phyloP scores from a whole-genome alignment of 2,888 invertebrate genomes.

The Ectemnius continuus region DNA sequence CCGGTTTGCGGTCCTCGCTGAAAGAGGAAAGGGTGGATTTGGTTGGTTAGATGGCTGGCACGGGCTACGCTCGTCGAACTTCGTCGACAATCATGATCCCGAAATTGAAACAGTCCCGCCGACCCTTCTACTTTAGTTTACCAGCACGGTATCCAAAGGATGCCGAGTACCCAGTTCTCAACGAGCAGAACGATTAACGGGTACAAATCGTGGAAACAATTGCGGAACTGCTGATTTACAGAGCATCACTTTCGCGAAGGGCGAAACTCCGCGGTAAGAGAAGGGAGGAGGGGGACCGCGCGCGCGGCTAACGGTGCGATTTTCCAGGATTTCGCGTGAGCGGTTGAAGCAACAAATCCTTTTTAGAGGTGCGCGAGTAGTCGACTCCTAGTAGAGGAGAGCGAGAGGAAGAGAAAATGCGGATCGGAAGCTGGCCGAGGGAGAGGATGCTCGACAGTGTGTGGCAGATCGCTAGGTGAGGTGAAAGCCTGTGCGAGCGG shows the following conservation, averaged over 20 bases:
- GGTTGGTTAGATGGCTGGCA: too few species aligned
- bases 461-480: neutral
- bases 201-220: too few species aligned
- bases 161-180: too few species aligned
- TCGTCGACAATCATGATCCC: neutral
- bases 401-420: conserved; percentile 10
- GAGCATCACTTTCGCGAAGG: too few species aligned
- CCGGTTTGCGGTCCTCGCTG: conserved; percentile 29
- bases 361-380: conserved; percentile 36
- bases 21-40: conserved; percentile 19
- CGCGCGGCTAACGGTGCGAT: conserved; percentile 16
- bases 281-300: too few species aligned
- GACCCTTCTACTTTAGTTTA: neutral
- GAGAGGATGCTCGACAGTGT: conserved; percentile 31
- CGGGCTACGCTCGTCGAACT: neutral
- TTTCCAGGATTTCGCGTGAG: conserved; percentile 31
- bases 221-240: too few species aligned
- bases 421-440: conserved; percentile 1
- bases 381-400: neutral
- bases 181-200: neutral
- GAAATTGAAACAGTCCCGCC: neutral
- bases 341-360: conserved; percentile 46
- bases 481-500: neutral
- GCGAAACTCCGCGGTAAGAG: too few species aligned
- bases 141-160: neutral